These are phyloP conservation scores for Ochotona curzoniae DNA, from an alignment of 2,113 vertebrate genomes.

Conservation along the genomic window DNA sequence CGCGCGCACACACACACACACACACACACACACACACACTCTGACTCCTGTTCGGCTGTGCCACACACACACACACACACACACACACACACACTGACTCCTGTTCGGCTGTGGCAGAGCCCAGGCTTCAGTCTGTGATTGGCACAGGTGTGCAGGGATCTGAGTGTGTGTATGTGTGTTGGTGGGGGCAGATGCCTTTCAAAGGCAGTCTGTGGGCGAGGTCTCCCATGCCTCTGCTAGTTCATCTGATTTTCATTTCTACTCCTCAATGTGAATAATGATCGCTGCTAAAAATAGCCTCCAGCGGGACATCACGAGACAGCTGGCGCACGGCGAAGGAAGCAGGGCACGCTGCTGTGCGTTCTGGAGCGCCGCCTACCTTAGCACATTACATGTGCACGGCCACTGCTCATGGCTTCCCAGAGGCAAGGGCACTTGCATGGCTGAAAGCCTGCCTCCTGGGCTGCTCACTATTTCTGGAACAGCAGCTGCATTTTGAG, in stretches of 20 bases:
- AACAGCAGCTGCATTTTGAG: neutral
- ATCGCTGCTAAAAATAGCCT: conserved; percentile 48
- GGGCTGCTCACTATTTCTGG: neutral
- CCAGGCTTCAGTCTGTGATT: neutral
- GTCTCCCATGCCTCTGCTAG: neutral
- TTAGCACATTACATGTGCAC: neutral
- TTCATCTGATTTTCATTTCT: neutral
- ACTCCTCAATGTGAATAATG: conserved; percentile 6
- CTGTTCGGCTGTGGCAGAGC: neutral
- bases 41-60: neutral
- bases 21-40: no score
- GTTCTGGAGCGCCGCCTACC: neutral
- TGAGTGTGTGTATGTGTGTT: no score
- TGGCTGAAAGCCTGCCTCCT: neutral
- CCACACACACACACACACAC: no score
- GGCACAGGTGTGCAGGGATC: neutral
- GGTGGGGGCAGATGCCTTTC: neutral
- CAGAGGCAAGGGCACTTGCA: neutral
- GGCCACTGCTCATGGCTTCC: neutral
- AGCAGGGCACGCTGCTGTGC: neutral
- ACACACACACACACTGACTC: neutral
- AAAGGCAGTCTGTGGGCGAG: neutral
- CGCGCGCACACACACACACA: no score
- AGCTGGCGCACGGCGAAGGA: neutral
- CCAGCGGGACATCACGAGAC: neutral